Conservation (phyloP, 2,888 invertebrate species). For the Mayetiola destructor region DNA sequence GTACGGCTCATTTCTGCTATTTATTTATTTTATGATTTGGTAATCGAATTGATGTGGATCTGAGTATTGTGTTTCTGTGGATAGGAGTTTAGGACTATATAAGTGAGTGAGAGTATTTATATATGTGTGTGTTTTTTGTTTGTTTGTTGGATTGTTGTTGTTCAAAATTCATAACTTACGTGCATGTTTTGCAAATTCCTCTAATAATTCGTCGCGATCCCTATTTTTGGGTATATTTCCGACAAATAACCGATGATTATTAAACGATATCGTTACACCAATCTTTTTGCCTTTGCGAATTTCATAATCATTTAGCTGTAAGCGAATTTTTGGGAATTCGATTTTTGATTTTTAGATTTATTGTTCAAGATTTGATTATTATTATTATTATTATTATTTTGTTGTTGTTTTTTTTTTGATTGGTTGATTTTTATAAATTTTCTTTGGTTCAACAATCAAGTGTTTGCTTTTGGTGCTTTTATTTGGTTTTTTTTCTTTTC, state of each 20-base stretch:
- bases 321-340: slow-evolving; percentile 55
- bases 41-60: neutral
- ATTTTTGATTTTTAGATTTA: slow-evolving; percentile 18
- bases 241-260: slow-evolving; percentile 99
- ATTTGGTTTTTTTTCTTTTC: slow-evolving; percentile 4
- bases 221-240: slow-evolving; percentile 99
- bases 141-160: slow-evolving; percentile 18
- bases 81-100: neutral
- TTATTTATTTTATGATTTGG: too few relatives aligned
- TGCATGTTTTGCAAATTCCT: slow-evolving; percentile 98
- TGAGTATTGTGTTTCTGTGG: neutral
- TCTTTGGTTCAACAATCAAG: too few relatives aligned
- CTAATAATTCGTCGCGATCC: slow-evolving; percentile 97
- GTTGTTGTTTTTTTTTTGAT: slow-evolving; percentile 8
- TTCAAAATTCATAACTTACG: slow-evolving; percentile 60
- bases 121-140: neutral
- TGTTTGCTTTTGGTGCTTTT: too few relatives aligned
- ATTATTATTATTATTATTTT: too few relatives aligned
- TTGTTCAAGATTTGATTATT: too few relatives aligned
- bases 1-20: too few relatives aligned
- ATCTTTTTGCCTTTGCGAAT: slow-evolving; percentile 98
- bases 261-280: slow-evolving; percentile 98
- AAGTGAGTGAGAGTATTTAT: neutral
- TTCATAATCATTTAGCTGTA: slow-evolving; percentile 99
- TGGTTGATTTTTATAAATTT: neutral